Base-by-base conservation (phyloP, 2,113 vertebrate genomes). In the Eptatretus burgeri region DNA sequence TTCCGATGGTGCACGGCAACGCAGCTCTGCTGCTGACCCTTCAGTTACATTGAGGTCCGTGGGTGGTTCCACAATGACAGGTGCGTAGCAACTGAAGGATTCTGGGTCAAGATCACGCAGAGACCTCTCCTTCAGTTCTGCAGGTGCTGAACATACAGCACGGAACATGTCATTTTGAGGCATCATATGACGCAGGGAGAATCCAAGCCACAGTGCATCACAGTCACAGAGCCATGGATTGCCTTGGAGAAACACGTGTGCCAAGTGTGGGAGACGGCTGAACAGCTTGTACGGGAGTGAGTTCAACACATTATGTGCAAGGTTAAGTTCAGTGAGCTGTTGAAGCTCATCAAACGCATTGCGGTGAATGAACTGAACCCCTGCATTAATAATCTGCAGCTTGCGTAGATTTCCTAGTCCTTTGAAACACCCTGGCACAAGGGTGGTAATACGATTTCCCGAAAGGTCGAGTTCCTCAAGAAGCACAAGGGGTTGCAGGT, bases 141-240 rank as follows among this genome's bases (percentile, higher is more conserved):
- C 64, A 52, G 91, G 91, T 0, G 84, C 85, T 70, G 84, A 81
- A 69, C 91, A 98, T 64, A 89, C 84, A 62, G 91, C 91, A n/a
- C 91, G 95, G 69, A 89, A 98, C 67, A 86, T 93, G 51, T 86
- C 95, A 66, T 95, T 95, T 51, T 85, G 87, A 27, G 88, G 88
- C 14, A 93, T 89, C 77, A 93, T 96, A 73, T 95, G 89, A 71
- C 94, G 93, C 66, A 98, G 82, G 89, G 89, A 98, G 89, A 89
- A 95, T 72, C 87, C 93, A 52, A 98, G 82, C 91, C 91, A 98
- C 66, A 95, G 78, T 63, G 94, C 93, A 67, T 98, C 91, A 71
- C 91, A 98, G 72, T 98, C 91, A 77, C 91, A 98, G 74, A 89
- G 93, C 91, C 91, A 98, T 27, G 91, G 91, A 72, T 98, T 98